phyloP scores from a whole-genome alignment of 2,888 invertebrate species.

The Sclerodermus sp. region DNA sequence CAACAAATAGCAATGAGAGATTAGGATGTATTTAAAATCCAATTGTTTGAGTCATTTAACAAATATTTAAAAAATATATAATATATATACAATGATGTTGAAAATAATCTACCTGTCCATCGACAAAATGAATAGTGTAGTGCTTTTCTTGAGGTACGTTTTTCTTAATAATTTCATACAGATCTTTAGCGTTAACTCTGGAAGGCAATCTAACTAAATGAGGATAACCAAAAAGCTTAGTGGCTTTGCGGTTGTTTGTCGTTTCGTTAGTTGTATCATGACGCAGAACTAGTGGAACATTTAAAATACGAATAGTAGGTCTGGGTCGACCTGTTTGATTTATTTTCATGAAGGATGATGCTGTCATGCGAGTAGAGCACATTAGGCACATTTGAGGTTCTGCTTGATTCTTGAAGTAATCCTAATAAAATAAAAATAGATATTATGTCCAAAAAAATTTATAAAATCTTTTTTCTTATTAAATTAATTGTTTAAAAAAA shows the following conservation, averaged over 20 bases:
- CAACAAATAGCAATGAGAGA: too few species aligned
- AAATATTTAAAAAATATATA: conserved; percentile 2
- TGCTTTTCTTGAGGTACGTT: conserved; percentile 58
- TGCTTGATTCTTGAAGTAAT: conserved; percentile 49
- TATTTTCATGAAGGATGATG: conserved; percentile 47
- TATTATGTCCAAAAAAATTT: neutral
- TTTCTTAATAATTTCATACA: conserved; percentile 58
- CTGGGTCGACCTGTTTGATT: conserved; percentile 50
- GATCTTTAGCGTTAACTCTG: conserved; percentile 57
- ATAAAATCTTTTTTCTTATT: neutral
- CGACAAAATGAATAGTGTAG: conserved; percentile 62
- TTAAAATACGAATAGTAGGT: conserved; percentile 57
- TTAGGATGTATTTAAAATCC: neutral
- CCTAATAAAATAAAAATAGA: conserved; percentile 18
- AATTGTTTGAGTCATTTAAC: neutral
- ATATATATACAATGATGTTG: neutral
- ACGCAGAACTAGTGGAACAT: conserved; percentile 63
- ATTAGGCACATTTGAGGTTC: conserved; percentile 43
- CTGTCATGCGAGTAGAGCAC: conserved; percentile 42
- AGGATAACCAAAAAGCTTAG: conserved; percentile 62
- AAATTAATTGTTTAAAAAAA: neutral
- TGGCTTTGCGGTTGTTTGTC: conserved; percentile 57
- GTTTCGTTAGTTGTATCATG: conserved; percentile 58
- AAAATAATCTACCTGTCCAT: conserved; percentile 63
- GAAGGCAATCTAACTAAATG: conserved; percentile 62